These are phyloP conservation scores for Sarcophilus harrisii DNA, from an alignment of 2,797 vertebrate genomes.

Conservation along the genomic window DNA sequence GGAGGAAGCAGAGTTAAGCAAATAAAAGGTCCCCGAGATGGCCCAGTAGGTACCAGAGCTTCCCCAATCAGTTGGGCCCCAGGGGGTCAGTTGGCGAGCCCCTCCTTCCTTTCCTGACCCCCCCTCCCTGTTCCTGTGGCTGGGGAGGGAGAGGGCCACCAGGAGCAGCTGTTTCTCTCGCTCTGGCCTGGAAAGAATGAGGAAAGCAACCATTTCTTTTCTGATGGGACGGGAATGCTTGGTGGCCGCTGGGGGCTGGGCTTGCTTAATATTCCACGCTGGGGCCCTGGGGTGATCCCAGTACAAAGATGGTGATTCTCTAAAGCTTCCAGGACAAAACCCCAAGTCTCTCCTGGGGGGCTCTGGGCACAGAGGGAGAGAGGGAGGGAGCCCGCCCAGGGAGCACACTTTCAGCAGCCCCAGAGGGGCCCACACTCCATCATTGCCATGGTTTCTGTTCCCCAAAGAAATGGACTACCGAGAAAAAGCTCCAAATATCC, in stretches of 20 bases:
- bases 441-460: not conserved
- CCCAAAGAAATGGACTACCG: not conserved
- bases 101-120: not conserved
- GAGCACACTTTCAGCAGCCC: not conserved
- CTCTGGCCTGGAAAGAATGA: not conserved
- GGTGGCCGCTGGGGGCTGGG: not conserved
- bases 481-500: not conserved
- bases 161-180: not conserved
- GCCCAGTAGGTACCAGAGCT: not conserved
- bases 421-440: not conserved
- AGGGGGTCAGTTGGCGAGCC: not conserved
- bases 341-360: not conserved
- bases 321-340: not conserved
- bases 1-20: not conserved
- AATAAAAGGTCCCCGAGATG: not conserved
- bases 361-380: not conserved
- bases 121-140: not conserved
- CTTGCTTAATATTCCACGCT: not conserved
- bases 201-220: not conserved
- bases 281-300: not conserved
- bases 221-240: not conserved
- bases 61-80: not conserved
- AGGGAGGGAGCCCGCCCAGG: not conserved
- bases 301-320: not conserved
- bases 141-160: not conserved